These are phyloP conservation scores for Apeira syringaria DNA, from an alignment of 2,888 invertebrate species.

Conservation along the genomic window DNA sequence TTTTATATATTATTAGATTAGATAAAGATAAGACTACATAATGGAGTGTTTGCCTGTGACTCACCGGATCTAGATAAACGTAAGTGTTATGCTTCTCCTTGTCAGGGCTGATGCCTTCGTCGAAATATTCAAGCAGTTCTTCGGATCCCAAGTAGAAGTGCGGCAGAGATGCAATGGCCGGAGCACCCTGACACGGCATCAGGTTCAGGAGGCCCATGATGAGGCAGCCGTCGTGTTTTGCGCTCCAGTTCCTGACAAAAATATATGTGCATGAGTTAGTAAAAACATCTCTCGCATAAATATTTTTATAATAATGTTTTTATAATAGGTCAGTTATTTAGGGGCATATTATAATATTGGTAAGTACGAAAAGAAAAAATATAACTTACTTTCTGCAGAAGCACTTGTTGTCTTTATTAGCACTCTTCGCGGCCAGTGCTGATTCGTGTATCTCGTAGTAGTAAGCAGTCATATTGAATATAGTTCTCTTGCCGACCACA, in stretches of 20 bases:
- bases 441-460: constrained; percentile 72
- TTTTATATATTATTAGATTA: no score
- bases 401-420: constrained; percentile 73
- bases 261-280: no score
- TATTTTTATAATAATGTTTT: no score
- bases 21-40: no score
- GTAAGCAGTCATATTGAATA: constrained; percentile 71
- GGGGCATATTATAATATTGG: no score
- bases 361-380: background rate
- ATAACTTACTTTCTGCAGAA: constrained; percentile 73
- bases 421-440: constrained; percentile 66
- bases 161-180: constrained; percentile 85
- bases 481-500: constrained; percentile 57
- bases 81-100: constrained; percentile 82
- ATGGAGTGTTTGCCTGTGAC: no score
- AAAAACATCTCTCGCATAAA: no score
- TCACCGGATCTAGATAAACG: constrained; percentile 85
- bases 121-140: constrained; percentile 74
- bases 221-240: constrained; percentile 72
- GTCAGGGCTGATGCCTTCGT: constrained; percentile 76
- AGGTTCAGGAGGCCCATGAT: constrained; percentile 80
- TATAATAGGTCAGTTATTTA: no score
- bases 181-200: constrained; percentile 81
- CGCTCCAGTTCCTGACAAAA: constrained; percentile 64
- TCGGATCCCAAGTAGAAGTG: constrained; percentile 86